Evolutionary conservation across 2,113 vertebrate species (phyloP), one percentile per base, ranked within the genome.

Genomic region (Periophthalmus modestus): DNA sequence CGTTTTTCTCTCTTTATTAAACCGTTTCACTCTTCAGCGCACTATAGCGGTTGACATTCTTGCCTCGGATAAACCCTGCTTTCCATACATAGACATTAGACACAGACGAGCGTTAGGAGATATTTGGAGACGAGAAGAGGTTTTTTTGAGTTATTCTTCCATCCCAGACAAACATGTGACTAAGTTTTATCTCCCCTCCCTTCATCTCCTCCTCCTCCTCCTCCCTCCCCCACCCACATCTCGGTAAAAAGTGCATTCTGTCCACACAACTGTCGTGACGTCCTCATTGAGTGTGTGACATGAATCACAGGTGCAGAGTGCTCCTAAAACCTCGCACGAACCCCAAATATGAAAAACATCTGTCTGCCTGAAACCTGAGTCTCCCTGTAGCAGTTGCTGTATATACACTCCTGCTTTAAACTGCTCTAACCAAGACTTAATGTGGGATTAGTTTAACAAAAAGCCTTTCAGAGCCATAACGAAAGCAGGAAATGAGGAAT

Each of bases 341-440:
- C 78, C 68, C 78, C 50, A 72, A 72, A 85, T 82, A 71, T 68
- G n/a, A 82, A 83, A 82, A 90, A 89, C 91, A 91, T 89, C 88
- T 92, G 92, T 68, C 71, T 70, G 14, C 34, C 47, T 71, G 84
- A 82, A 82, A 92, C 43, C 4, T 15, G 74, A 92, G 58, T 71
- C 70, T 28, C 67, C 39, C 57, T 88, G 85, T 91, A 85, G 73
- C 87, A 84, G 74, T 80, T 86, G 68, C 54, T 71, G 19, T 21
- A 55, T 55, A 74, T 33, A 58, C 63, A 57, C 57, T 61, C 66
- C 58, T 34, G 24, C 43, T 6, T 34, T 68, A 78, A 73, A 55
- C 77, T 74, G 74, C 82, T 61, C 21, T 48, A 48, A 62, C 59
- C 23, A 6, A 67, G 73, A 28, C 77, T 76, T 65, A 39, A 34